A percentile compares a stretch with the other conserved stretches of the same genome.
These are phyloP conservation scores for Takifugu rubripes DNA, from an alignment of 2,797 vertebrate species.

Conservation along the genomic window DNA sequence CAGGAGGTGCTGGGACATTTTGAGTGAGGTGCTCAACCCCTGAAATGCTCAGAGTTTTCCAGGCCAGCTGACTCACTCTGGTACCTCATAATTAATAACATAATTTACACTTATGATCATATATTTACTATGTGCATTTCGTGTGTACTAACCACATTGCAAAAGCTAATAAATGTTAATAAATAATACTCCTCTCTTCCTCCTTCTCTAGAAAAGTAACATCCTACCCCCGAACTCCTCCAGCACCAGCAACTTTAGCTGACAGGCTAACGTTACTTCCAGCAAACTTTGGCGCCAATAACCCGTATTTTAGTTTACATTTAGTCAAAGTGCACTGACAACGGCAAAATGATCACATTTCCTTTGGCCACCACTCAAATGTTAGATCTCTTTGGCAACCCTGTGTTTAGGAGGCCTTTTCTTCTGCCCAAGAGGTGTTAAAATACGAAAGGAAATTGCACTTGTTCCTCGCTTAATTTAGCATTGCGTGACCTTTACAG, in stretches of 20 bases:
- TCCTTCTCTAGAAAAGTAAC: too few species aligned
- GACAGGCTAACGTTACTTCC: background rate
- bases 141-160: too few species aligned
- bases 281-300: background rate
- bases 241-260: background rate
- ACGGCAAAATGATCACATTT: background rate
- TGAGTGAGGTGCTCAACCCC: too few species aligned
- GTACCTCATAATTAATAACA: too few species aligned
- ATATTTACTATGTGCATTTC: too few species aligned
- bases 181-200: too few species aligned
- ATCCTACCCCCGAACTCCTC: background rate
- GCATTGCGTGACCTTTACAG: constrained; percentile 54
- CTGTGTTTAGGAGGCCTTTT: background rate
- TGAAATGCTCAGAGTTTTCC: too few species aligned
- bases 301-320: background rate
- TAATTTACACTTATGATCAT: too few species aligned
- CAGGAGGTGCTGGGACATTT: too few species aligned
- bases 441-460: constrained; percentile 1
- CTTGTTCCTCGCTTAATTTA: background rate
- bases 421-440: background rate
- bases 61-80: too few species aligned
- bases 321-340: background rate
- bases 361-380: background rate
- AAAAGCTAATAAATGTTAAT: too few species aligned
- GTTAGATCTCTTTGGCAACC: background rate